A percentile compares a stretch with the other conserved stretches of the same genome.
These are phyloP conservation scores for Hybos culiciformis DNA, from an alignment of 2,888 invertebrate genomes.

Conservation along the genomic window DNA sequence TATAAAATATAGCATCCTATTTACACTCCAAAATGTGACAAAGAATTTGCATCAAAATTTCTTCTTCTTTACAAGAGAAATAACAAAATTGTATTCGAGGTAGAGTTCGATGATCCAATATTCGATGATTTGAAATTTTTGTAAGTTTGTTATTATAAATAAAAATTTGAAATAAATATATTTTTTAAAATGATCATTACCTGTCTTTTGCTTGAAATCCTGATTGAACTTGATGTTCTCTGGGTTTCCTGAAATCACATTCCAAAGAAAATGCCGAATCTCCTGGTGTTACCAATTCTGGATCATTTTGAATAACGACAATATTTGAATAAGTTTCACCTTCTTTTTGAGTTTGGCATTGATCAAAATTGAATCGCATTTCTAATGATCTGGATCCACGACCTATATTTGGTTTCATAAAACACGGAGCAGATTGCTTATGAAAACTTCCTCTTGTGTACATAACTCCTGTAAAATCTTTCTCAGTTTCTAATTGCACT, in stretches of 20 bases:
- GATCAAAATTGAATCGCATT: conserved; percentile 42
- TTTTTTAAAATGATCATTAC: conserved; percentile 17
- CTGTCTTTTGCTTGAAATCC: conserved; percentile 36
- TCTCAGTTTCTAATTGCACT: conserved; percentile 38
- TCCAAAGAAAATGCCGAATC: conserved; percentile 51
- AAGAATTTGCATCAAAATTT: conserved; percentile 1
- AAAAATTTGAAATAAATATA: background rate
- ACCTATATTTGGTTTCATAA: conserved; percentile 37
- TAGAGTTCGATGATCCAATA: background rate
- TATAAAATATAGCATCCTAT: too few species aligned
- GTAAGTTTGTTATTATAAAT: background rate
- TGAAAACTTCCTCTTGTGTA: conserved; percentile 48
- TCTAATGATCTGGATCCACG: conserved; percentile 36
- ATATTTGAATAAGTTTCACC: conserved; percentile 45
- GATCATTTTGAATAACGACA: conserved; percentile 51
- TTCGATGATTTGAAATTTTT: too few species aligned
- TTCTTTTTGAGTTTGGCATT: conserved; percentile 42
- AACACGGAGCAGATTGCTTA: conserved; percentile 42
- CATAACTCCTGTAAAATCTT: conserved; percentile 46
- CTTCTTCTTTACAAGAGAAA: conserved; percentile 6
- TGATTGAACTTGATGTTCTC: conserved; percentile 40
- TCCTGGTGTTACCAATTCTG: conserved; percentile 48
- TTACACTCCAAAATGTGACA: conserved; percentile 9
- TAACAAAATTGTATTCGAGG: background rate
- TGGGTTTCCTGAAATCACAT: conserved; percentile 46